phyloP scores from a whole-genome alignment of 1,140 invertebrate genomes.

The Bombus confusus region DNA sequence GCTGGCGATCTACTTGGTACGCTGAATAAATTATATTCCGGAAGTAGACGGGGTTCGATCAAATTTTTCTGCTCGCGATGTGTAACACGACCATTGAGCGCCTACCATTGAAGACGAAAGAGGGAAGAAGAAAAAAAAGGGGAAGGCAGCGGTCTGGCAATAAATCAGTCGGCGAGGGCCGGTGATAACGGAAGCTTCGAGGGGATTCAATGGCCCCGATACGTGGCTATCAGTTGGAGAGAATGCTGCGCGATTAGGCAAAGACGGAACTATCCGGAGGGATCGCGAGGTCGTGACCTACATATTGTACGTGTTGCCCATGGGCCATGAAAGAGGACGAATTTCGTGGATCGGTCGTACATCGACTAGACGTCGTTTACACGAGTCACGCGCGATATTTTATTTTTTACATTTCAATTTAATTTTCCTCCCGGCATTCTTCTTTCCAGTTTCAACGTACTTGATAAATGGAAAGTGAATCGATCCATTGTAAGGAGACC shows the following conservation, averaged over 20 bases:
- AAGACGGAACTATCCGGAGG: slow-evolving; percentile 61
- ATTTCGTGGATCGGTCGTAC: not conserved
- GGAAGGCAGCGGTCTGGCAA: slow-evolving; percentile 12
- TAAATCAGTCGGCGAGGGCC: slow-evolving; percentile 49
- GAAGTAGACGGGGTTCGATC: not conserved
- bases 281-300: slow-evolving; percentile 65
- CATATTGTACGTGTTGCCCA: slow-evolving; percentile 34
- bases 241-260: slow-evolving; percentile 60
- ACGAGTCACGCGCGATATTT: not conserved
- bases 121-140: slow-evolving; percentile 16
- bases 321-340: not conserved
- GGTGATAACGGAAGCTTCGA: slow-evolving; percentile 51
- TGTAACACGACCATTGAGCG: not conserved
- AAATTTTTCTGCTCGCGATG: slow-evolving; percentile 29
- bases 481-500: no score
- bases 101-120: slow-evolving; percentile 11
- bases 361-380: not conserved
- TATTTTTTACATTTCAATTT: not conserved
- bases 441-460: no score
- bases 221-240: slow-evolving; percentile 53
- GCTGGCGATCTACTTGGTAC: not conserved
- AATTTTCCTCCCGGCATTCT: no score
- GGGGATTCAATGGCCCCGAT: slow-evolving; percentile 51
- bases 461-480: no score
- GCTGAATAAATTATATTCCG: slow-evolving; percentile 28